phyloP scores from a whole-genome alignment of 1,140 invertebrate species.

The Parapsyche elsis region DNA sequence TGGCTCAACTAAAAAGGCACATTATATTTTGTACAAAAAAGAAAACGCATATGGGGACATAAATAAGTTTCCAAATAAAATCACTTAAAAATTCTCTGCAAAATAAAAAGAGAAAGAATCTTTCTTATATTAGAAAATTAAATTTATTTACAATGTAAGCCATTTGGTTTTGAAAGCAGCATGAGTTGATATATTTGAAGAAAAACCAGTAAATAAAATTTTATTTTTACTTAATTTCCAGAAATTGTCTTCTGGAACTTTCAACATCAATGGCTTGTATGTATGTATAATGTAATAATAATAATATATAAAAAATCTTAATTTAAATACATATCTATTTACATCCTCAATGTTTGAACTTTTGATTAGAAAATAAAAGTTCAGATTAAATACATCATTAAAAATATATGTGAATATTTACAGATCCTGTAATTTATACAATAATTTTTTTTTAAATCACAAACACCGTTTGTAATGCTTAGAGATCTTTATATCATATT shows the following conservation, averaged over 20 bases:
- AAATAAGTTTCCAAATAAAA: neutral
- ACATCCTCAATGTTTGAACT: too few relatives aligned
- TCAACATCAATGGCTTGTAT: too few relatives aligned
- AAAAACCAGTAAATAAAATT: too few relatives aligned
- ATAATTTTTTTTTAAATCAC: conserved; percentile 18
- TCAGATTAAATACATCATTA: neutral
- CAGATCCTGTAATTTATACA: neutral
- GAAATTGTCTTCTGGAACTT: too few relatives aligned
- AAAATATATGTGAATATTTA: neutral
- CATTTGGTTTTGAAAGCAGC: too few relatives aligned
- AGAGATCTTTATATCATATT: neutral
- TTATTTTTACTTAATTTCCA: too few relatives aligned
- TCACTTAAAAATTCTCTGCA: neutral
- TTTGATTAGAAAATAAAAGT: neutral
- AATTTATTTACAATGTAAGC: too few relatives aligned
- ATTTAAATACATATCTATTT: neutral
- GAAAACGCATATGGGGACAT: neutral
- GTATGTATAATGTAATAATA: neutral
- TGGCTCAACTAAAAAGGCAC: neutral
- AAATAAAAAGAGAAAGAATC: neutral
- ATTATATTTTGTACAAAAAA: neutral
- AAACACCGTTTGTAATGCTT: conserved; percentile 5
- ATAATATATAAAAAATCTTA: neutral
- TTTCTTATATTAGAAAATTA: neutral
- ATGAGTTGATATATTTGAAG: too few relatives aligned